A percentile compares a stretch with the other conserved stretches of the same genome.
Evolutionary conservation across 2,113 vertebrate genomes (phyloP).

Genomic region (Micromys minutus): DNA sequence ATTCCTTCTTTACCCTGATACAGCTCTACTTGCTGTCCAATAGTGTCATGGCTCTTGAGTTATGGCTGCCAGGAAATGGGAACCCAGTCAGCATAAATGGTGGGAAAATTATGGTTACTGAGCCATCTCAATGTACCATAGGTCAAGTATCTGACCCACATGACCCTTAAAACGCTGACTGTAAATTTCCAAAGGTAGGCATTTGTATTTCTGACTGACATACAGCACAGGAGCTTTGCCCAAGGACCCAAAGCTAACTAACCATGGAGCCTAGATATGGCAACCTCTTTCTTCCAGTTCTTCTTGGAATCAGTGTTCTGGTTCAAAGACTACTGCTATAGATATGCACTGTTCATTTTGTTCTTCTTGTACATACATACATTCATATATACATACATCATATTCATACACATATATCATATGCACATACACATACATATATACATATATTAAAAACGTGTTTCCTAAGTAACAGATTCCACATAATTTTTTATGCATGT

Average conservation of each 20-base stretch:
- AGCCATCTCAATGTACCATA: background rate
- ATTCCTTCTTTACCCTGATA: background rate
- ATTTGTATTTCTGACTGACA: conserved; percentile 30
- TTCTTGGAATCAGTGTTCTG: background rate
- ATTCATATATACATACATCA: too few relatives aligned
- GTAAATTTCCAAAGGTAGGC: background rate
- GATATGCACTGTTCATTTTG: background rate
- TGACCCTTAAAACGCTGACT: background rate
- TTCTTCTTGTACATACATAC: background rate
- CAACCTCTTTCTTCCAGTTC: background rate
- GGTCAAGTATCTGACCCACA: background rate
- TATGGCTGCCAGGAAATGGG: background rate
- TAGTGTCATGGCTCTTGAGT: background rate
- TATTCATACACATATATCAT: too few relatives aligned
- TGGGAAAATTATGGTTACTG: background rate
- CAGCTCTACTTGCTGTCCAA: background rate
- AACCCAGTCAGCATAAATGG: background rate
- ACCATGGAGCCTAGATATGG: background rate
- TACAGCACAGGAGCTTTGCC: background rate
- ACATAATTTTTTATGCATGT: background rate
- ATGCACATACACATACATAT: too few relatives aligned
- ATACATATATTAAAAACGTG: too few relatives aligned
- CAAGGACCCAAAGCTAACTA: background rate
- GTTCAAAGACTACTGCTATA: background rate
- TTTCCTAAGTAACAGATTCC: background rate